Evolutionary conservation across 2,888 invertebrate species (phyloP).

Genomic region (Apamea monoglypha): DNA sequence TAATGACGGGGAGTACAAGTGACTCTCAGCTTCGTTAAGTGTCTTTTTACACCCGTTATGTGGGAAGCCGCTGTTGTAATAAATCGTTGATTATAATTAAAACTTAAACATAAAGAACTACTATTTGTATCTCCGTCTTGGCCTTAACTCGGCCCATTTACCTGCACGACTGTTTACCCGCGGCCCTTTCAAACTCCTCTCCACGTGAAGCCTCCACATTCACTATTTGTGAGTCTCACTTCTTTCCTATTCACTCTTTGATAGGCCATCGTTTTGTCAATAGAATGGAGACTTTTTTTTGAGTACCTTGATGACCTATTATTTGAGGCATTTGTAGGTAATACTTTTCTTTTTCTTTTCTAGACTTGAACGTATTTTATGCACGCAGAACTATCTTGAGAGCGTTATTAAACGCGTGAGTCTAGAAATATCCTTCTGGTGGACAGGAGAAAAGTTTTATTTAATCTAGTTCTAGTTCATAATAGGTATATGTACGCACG

Average conservation of each 20-base stretch:
- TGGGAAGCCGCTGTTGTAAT: too few relatives aligned
- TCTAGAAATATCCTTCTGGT: background rate
- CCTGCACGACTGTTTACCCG: constrained; percentile 40
- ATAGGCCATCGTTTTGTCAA: constrained; percentile 42
- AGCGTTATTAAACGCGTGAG: background rate
- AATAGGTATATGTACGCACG: too few relatives aligned
- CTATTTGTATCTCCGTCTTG: background rate
- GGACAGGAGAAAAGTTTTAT: background rate
- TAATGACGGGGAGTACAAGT: too few relatives aligned
- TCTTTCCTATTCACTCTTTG: constrained; percentile 46
- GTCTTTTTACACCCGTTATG: too few relatives aligned
- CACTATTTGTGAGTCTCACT: constrained; percentile 49
- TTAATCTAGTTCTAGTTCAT: too few relatives aligned
- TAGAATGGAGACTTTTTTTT: background rate
- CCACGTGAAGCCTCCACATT: constrained; percentile 28
- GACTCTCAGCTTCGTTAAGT: too few relatives aligned
- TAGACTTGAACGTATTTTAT: background rate
- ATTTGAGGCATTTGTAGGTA: background rate
- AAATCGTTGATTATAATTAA: background rate
- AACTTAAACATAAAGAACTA: background rate
- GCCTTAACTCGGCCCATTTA: constrained; percentile 52
- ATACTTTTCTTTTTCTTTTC: background rate
- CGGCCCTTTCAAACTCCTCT: constrained; percentile 42
- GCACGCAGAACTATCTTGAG: background rate
- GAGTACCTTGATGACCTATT: background rate